Evolutionary conservation across 2,888 invertebrate genomes (phyloP).

Genomic region (Agrotis exclamationis): DNA sequence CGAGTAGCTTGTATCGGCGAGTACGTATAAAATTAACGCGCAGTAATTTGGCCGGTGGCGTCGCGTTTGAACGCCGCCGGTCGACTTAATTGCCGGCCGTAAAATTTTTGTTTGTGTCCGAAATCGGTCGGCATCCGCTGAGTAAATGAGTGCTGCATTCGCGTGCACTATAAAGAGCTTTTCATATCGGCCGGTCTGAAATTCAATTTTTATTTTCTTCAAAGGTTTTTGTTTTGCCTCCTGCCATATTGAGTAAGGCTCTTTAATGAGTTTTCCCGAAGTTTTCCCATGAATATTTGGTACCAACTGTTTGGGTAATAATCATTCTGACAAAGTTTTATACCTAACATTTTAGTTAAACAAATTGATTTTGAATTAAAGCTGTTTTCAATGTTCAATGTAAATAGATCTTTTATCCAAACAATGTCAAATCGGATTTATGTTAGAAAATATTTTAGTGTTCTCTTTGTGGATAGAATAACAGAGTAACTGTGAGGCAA

Average conservation of each 20-base stretch:
- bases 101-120: conserved; percentile 79
- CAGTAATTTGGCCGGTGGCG: conserved; percentile 69
- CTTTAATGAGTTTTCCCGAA: conserved; percentile 68
- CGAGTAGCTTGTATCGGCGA: conserved; percentile 59
- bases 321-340: conserved; percentile 36
- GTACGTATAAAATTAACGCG: conserved; percentile 70
- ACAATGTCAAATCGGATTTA: conserved; percentile 24
- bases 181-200: conserved; percentile 69
- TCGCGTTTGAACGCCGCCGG: conserved; percentile 65
- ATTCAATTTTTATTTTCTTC: conserved; percentile 66
- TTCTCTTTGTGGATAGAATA: conserved; percentile 27
- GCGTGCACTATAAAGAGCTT: conserved; percentile 68
- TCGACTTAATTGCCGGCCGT: conserved; percentile 77
- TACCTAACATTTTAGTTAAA: conserved; percentile 9
- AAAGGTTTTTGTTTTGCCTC: conserved; percentile 66
- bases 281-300: conserved; percentile 49
- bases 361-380: conserved; percentile 27
- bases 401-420: conserved; percentile 21
- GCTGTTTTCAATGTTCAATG: conserved; percentile 26
- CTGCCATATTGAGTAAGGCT: conserved; percentile 56
- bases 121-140: conserved; percentile 73
- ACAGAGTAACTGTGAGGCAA: conserved; percentile 14
- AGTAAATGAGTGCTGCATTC: conserved; percentile 74
- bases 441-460: conserved; percentile 30
- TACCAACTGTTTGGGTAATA: conserved; percentile 42